These are phyloP conservation scores for Octopus bimaculoides DNA, from an alignment of 1,140 invertebrate species.

Conservation along the genomic window DNA sequence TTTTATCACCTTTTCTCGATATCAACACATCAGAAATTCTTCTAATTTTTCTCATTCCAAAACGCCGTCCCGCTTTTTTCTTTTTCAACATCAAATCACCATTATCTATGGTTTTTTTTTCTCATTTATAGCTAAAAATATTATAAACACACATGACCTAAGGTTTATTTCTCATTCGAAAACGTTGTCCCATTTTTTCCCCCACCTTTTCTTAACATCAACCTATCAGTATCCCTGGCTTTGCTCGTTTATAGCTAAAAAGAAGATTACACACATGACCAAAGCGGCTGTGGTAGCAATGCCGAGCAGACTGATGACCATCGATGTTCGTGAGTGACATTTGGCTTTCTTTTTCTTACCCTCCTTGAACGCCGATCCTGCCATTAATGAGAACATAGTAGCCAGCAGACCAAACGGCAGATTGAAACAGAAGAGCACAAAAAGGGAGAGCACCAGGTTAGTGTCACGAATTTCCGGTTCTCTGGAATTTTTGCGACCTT, in stretches of 20 bases:
- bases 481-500: not conserved
- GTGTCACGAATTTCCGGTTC: slow-evolving; percentile 21
- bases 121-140: no score
- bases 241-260: slow-evolving; percentile 5
- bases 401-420: slow-evolving; percentile 25
- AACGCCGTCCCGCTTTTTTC: no score
- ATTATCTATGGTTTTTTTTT: no score
- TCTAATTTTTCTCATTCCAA: no score
- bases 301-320: slow-evolving; percentile 11
- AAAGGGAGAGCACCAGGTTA: slow-evolving; percentile 24
- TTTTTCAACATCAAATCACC: no score
- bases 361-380: slow-evolving; percentile 24
- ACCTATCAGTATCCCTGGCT: not conserved
- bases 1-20: no score
- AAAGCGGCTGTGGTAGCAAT: slow-evolving; percentile 2
- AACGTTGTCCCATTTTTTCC: no score
- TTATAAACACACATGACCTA: no score
- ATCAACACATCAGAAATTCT: no score
- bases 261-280: slow-evolving; percentile 5
- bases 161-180: no score
- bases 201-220: no score
- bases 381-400: slow-evolving; percentile 24
- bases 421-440: slow-evolving; percentile 29
- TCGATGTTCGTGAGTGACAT: slow-evolving; percentile 11
- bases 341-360: slow-evolving; percentile 13